phyloP scores from a whole-genome alignment of 2,888 invertebrate species.

The Troides aeacus region DNA sequence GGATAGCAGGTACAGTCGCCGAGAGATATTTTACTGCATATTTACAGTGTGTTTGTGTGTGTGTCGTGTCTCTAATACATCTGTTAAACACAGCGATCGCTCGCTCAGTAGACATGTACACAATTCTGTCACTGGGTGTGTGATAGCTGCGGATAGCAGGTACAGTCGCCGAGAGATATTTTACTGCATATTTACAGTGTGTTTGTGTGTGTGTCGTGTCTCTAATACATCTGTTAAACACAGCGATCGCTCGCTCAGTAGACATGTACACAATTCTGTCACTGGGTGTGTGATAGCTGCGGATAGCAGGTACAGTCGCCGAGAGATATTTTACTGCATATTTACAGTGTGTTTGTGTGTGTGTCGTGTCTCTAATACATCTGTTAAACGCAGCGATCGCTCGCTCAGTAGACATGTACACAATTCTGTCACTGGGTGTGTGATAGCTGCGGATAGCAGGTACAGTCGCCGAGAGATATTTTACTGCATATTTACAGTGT shows the following conservation, averaged over 20 bases:
- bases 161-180: conserved; percentile 30
- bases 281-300: conserved; percentile 40
- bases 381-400: conserved; percentile 3
- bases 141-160: conserved; percentile 37
- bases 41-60: background rate
- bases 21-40: background rate
- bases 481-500: background rate
- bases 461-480: conserved; percentile 30
- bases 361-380: no score
- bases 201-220: background rate
- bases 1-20: conserved; percentile 23
- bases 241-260: conserved; percentile 28
- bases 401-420: conserved; percentile 30
- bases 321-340: background rate
- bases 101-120: conserved; percentile 30
- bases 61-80: no score
- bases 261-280: conserved; percentile 34
- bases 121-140: conserved; percentile 38
- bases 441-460: conserved; percentile 37
- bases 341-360: background rate
- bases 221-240: no score
- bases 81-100: conserved; percentile 5
- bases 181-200: background rate
- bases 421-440: conserved; percentile 38
- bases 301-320: conserved; percentile 35